Conservation (phyloP, 2,113 vertebrate genomes). For the Andinoacara biseriatus region DNA sequence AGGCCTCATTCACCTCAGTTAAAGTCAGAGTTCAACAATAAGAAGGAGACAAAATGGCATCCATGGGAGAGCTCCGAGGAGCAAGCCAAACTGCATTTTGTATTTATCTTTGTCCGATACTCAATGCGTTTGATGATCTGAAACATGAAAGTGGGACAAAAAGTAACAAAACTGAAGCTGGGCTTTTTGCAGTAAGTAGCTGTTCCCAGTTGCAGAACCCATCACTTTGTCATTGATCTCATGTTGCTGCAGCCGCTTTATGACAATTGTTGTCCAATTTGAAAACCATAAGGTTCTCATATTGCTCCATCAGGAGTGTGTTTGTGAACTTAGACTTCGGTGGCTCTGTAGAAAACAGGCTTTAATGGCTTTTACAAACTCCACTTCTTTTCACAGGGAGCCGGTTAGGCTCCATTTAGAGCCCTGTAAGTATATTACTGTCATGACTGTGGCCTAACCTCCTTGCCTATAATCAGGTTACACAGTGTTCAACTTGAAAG, state of each 20-base stretch:
- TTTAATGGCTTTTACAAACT: conserved; percentile 54
- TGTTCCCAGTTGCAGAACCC: background rate
- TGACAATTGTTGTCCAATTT: background rate
- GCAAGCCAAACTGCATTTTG: background rate
- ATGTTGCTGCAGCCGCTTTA: conserved; percentile 4
- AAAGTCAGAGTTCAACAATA: no score
- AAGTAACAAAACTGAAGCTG: background rate
- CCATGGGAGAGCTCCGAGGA: no score
- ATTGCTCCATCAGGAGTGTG: background rate
- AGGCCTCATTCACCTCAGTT: no score
- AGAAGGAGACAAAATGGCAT: no score
- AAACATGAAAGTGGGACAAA: no score
- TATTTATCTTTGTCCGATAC: background rate
- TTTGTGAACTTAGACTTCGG: background rate
- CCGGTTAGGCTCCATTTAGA: conserved; percentile 55
- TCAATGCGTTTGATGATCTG: no score
- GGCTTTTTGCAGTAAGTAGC: background rate
- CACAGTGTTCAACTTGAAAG: conserved; percentile 31
- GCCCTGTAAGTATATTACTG: conserved; percentile 65
- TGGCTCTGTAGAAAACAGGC: conserved; percentile 15
- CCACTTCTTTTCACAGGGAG: conserved; percentile 15
- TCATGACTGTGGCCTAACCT: conserved; percentile 33
- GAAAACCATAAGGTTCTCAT: background rate
- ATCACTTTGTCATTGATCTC: background rate
- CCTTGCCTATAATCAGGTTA: conserved; percentile 64